Evolutionary conservation across 2,113 vertebrate genomes (phyloP), one percentile per base, ranked within the genome.

Genomic region (Butorides virescens): DNA sequence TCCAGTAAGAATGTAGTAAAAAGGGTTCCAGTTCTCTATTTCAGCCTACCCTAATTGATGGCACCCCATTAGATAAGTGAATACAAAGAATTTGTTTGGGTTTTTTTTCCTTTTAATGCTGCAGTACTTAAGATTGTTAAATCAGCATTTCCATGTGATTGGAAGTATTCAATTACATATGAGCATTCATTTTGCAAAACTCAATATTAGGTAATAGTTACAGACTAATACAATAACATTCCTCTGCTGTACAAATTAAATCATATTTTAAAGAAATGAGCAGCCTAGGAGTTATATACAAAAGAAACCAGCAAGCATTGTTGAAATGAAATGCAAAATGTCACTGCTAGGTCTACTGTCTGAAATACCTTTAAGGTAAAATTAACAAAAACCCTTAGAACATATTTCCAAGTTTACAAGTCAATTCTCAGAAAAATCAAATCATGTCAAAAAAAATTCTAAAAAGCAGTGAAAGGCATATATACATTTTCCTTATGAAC

Each of bases 161-260:
- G 87, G 96, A 97, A 97, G 96, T 97, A 98, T 98, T 98, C 97
- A 98, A 98, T 98, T 98, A 98, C 97, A 98, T 94, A 98, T 94
- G 96, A 97, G 97, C 97, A 98, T 98, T 98, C 98, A 97, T 97
- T 98, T 97, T 98, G 98, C 98, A 98, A 98, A 98, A 98, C 97
- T 98, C 97, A 98, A 96, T 98, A 98, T 98, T 98, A 98, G 98
- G 98, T 98, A 98, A 99, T 98, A 98, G 98, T 98, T 98, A 98
- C 98, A 98, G 98, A 98, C 98, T 98, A 98, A 98, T 98, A 98
- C 98, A 98, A 98, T 98, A 98, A 99, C 98, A 99, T 99, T 99
- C 99, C 98, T 98, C 98, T 97, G 98, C 98, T 99, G 99, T 99
- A 99, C 99, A 99, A 98, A 98, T 98, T 98, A 98, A 99, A 98